These are phyloP conservation scores for Ceratothoa steindachneri DNA, from an alignment of 2,888 invertebrate genomes.

Conservation along the genomic window DNA sequence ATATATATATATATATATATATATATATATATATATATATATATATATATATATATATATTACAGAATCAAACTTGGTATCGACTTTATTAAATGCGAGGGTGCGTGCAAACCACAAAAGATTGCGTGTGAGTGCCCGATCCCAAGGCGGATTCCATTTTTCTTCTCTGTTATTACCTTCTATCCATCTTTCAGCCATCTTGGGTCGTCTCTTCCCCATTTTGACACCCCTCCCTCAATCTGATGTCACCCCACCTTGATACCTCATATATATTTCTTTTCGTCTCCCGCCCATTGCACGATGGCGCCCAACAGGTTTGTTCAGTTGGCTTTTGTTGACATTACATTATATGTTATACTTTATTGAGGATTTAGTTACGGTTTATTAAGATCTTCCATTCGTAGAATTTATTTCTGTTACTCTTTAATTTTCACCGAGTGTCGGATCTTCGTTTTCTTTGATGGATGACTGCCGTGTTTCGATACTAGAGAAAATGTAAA, in stretches of 20 bases:
- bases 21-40: slow-evolving; percentile 12
- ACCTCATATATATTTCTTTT: slow-evolving; percentile 8
- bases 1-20: slow-evolving; percentile 7
- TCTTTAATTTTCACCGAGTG: slow-evolving; percentile 6
- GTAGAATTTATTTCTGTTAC: slow-evolving; percentile 7
- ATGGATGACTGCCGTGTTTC: not conserved
- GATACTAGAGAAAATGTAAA: slow-evolving; percentile 7
- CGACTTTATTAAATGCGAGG: not conserved
- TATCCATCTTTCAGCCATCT: slow-evolving; percentile 12
- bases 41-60: slow-evolving; percentile 10
- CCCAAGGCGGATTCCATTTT: not conserved
- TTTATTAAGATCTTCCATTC: slow-evolving; percentile 13
- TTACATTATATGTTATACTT: slow-evolving; percentile 13
- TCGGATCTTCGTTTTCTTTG: slow-evolving; percentile 10
- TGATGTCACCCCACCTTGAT: slow-evolving; percentile 7
- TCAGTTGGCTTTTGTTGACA: slow-evolving; percentile 12
- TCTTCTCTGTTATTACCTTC: slow-evolving; percentile 9
- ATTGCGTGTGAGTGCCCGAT: slow-evolving; percentile 13
- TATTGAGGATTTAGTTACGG: slow-evolving; percentile 4
- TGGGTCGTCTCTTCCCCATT: not conserved
- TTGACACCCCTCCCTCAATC: not conserved
- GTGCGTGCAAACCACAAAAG: not conserved
- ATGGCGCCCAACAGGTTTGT: slow-evolving; percentile 9
- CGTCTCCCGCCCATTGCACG: slow-evolving; percentile 5
- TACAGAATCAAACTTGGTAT: not conserved